Percentiles rank a stretch among this genome's conserved stretches.
phyloP scores from a whole-genome alignment of 1,140 invertebrate genomes.

The Chymomyza costata region DNA sequence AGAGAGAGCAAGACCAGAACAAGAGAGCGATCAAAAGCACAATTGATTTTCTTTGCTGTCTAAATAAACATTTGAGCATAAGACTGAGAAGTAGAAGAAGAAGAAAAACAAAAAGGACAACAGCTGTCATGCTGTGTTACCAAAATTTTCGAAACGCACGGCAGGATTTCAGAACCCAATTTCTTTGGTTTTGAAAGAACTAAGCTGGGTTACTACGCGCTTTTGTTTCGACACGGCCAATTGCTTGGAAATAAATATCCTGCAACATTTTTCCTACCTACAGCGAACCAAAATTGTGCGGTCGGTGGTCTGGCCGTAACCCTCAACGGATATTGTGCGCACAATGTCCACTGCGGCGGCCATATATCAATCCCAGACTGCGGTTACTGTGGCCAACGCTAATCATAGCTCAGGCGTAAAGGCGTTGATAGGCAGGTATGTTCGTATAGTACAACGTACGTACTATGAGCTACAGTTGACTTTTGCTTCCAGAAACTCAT shows the following conservation, averaged over 20 bases:
- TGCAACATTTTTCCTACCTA: too few relatives aligned
- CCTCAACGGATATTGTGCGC: slow-evolving; percentile 56
- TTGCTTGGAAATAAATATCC: slow-evolving; percentile 68
- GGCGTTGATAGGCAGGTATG: slow-evolving; percentile 67
- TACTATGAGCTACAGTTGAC: too few relatives aligned
- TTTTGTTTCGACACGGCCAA: slow-evolving; percentile 64
- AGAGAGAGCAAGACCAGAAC: slow-evolving; percentile 7
- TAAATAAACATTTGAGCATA: slow-evolving; percentile 27
- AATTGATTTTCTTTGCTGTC: slow-evolving; percentile 34
- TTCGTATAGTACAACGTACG: slow-evolving; percentile 27
- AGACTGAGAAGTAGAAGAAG: slow-evolving; percentile 1
- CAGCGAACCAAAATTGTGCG: slow-evolving; percentile 56
- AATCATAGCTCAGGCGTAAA: slow-evolving; percentile 67
- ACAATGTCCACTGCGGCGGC: slow-evolving; percentile 30
- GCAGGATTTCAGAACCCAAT: slow-evolving; percentile 31
- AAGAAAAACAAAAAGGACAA: slow-evolving; percentile 25
- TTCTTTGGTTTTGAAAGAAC: slow-evolving; percentile 12
- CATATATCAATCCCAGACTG: slow-evolving; percentile 41
- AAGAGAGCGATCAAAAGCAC: slow-evolving; percentile 19
- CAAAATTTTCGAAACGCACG: slow-evolving; percentile 41
- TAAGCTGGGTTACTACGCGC: slow-evolving; percentile 16
- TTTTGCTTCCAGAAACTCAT: slow-evolving; percentile 58
- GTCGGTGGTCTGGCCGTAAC: slow-evolving; percentile 45
- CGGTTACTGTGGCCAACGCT: slow-evolving; percentile 57
- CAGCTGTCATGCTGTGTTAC: slow-evolving; percentile 34